Conservation (phyloP, 2,113 vertebrate species). For the Ammodytes marinus region DNA sequence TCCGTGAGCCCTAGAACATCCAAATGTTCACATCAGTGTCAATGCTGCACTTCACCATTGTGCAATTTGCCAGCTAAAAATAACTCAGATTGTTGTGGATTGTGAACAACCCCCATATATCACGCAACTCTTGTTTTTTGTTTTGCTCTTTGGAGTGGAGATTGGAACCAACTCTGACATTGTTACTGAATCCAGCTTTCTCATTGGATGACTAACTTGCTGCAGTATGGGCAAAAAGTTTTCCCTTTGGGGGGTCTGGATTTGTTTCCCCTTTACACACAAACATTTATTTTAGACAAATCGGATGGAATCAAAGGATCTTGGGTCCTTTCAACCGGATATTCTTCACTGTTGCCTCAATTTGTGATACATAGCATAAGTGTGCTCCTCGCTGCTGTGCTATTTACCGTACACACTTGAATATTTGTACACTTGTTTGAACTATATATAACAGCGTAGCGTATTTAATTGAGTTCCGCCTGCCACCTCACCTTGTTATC, state of each 20-base stretch:
- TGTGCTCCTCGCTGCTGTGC: background rate
- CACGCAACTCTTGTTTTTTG: background rate
- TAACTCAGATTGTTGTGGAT: conserved; percentile 3
- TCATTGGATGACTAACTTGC: background rate
- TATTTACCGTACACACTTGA: background rate
- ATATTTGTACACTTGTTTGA: background rate
- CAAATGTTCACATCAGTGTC: conserved; percentile 5
- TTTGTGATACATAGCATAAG: background rate
- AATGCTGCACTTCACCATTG: conserved; percentile 24
- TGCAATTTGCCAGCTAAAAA: conserved; percentile 11
- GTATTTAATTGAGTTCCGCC: conserved; percentile 10
- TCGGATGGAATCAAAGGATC: background rate
- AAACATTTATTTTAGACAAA: background rate
- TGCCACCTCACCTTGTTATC: conserved; percentile 22
- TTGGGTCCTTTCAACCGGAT: background rate
- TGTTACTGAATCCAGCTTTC: background rate
- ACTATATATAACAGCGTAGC: conserved; percentile 13
- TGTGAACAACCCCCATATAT: background rate
- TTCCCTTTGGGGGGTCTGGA: background rate
- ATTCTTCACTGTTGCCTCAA: background rate
- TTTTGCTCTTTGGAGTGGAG: background rate
- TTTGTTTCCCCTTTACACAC: background rate
- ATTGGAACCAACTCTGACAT: background rate
- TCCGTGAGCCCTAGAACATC: background rate
- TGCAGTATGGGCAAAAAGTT: background rate